These are phyloP conservation scores for Anoura caudifer DNA, from an alignment of 2,113 vertebrate species.

Conservation along the genomic window DNA sequence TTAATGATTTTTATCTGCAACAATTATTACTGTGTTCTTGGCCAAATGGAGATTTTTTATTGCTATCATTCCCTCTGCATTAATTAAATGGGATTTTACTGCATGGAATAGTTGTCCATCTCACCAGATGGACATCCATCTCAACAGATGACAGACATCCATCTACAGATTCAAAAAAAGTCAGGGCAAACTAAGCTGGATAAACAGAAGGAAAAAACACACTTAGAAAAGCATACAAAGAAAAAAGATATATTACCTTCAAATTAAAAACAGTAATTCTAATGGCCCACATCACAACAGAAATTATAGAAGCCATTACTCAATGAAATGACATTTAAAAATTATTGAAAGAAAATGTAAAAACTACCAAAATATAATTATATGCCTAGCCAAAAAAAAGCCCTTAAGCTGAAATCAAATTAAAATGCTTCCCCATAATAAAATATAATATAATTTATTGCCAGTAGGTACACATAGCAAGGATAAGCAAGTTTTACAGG, in stretches of 20 bases:
- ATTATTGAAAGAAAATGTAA: neutral
- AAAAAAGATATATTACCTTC: neutral
- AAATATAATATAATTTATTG: neutral
- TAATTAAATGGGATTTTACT: neutral
- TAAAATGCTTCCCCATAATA: neutral
- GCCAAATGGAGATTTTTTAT: neutral
- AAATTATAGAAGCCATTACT: neutral
- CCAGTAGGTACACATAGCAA: neutral
- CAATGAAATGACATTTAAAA: neutral
- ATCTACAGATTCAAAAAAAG: neutral
- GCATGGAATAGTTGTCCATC: neutral
- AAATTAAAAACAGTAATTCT: neutral
- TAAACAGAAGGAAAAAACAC: neutral
- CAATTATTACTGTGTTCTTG: neutral
- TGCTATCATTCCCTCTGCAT: neutral
- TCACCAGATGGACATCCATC: neutral
- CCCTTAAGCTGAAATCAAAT: neutral
- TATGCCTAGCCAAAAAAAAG: neutral
- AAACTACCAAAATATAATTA: neutral
- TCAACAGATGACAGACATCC: neutral
- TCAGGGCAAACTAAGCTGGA: neutral
- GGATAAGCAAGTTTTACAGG: neutral
- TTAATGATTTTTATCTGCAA: conserved; percentile 32
- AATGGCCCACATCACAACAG: neutral
- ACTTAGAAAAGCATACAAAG: neutral